phyloP scores from a whole-genome alignment of 2,113 vertebrate genomes.

The Psilopogon haemacephalus region DNA sequence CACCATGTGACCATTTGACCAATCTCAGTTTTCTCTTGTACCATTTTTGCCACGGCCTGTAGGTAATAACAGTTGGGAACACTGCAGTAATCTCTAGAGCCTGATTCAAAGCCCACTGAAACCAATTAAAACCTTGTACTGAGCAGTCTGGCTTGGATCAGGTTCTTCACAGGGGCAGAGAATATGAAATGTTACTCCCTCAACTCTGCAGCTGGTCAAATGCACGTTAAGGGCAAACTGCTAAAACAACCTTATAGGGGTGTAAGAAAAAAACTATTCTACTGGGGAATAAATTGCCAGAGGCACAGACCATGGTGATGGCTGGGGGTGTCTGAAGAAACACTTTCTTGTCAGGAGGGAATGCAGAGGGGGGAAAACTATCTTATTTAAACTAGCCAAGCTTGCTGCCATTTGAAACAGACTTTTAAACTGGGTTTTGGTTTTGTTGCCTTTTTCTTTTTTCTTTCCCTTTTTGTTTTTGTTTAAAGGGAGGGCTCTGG shows the following conservation, averaged over 20 bases:
- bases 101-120: conserved; percentile 11
- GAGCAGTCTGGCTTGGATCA: conserved; percentile 28
- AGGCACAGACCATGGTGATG: neutral
- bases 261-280: neutral
- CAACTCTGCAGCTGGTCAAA: conserved; percentile 43
- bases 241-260: neutral
- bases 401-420: too few relatives aligned
- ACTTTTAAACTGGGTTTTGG: too few relatives aligned
- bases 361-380: rapidly evolving
- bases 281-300: neutral
- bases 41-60: neutral
- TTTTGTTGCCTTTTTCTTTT: too few relatives aligned
- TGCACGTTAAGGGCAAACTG: conserved; percentile 36
- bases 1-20: neutral
- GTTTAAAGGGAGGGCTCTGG: neutral
- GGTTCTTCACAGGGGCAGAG: conserved; percentile 23
- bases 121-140: conserved; percentile 28
- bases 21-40: rapidly evolving
- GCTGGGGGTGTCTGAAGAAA: neutral
- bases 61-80: neutral
- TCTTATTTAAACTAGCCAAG: neutral
- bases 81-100: neutral
- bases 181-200: conserved; percentile 43
- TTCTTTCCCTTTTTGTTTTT: neutral
- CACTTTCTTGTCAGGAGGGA: neutral